These are phyloP conservation scores for Nymphalis polychloros DNA, from an alignment of 2,888 invertebrate genomes.

Conservation along the genomic window DNA sequence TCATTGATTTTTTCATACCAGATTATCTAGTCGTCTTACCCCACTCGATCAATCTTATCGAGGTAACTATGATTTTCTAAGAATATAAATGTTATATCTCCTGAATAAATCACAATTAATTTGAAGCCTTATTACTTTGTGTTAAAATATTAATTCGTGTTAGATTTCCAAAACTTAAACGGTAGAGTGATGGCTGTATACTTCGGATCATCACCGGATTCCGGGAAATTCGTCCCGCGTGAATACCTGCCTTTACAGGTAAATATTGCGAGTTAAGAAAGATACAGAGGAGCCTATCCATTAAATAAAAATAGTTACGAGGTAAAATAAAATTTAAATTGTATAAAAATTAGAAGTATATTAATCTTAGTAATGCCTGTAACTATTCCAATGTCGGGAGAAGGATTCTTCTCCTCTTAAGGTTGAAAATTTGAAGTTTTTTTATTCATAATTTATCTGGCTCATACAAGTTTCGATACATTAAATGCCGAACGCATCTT, in stretches of 20 bases:
- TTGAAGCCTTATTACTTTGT: conserved; percentile 38
- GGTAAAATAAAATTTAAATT: too few species aligned
- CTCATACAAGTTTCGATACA: too few species aligned
- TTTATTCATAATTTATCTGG: too few species aligned
- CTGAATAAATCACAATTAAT: conserved; percentile 11
- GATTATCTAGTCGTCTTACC: conserved; percentile 79
- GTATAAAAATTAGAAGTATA: too few species aligned
- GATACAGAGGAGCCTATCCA: conserved; percentile 26
- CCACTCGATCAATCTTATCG: conserved; percentile 82
- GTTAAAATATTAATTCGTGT: not conserved
- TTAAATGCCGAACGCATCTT: too few species aligned
- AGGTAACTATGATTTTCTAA: conserved; percentile 58
- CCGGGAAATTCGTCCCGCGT: conserved; percentile 80
- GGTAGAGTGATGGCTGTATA: conserved; percentile 62
- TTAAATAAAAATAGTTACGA: not conserved
- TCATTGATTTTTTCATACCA: conserved; percentile 75
- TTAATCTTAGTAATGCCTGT: too few species aligned
- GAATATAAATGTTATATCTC: conserved; percentile 46
- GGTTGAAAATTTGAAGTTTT: too few species aligned
- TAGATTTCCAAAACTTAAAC: conserved; percentile 44
- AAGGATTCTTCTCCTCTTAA: too few species aligned
- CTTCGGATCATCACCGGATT: conserved; percentile 80
- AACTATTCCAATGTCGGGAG: too few species aligned
- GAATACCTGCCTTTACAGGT: conserved; percentile 80
- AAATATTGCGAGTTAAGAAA: conserved; percentile 47